phyloP scores from a whole-genome alignment of 2,113 vertebrate genomes.

The Archilochus colubris region DNA sequence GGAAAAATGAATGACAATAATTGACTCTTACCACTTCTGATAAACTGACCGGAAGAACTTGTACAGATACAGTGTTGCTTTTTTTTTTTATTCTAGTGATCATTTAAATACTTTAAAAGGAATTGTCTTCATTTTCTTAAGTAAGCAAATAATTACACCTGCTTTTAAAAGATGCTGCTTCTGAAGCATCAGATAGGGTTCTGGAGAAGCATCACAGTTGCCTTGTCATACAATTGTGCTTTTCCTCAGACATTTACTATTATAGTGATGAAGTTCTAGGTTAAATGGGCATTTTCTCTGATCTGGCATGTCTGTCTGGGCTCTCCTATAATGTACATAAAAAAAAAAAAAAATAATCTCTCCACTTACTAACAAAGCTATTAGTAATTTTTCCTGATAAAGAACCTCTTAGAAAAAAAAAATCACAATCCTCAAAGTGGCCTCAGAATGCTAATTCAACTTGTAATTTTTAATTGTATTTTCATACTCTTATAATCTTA shows the following conservation, averaged over 20 bases:
- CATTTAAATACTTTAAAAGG: neutral
- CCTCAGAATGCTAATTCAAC: neutral
- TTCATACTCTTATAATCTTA: neutral
- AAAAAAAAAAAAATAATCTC: neutral
- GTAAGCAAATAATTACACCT: neutral
- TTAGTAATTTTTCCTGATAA: neutral
- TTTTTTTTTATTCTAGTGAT: neutral
- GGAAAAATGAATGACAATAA: neutral
- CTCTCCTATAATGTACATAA: neutral
- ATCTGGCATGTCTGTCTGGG: neutral
- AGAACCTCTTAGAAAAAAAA: neutral
- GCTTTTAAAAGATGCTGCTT: neutral
- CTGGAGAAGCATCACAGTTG: too few relatives aligned
- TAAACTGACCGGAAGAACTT: neutral
- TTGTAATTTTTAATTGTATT: neutral
- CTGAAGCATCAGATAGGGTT: neutral
- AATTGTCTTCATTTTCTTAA: neutral
- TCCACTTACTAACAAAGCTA: neutral
- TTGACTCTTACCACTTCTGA: too few relatives aligned
- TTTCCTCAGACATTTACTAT: too few relatives aligned
- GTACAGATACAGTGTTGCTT: neutral
- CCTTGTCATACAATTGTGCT: too few relatives aligned
- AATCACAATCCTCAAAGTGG: neutral
- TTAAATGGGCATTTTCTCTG: too few relatives aligned
- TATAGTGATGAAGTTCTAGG: too few relatives aligned